Conservation (phyloP, 1,140 invertebrate species). For the Chelonus insularis region DNA sequence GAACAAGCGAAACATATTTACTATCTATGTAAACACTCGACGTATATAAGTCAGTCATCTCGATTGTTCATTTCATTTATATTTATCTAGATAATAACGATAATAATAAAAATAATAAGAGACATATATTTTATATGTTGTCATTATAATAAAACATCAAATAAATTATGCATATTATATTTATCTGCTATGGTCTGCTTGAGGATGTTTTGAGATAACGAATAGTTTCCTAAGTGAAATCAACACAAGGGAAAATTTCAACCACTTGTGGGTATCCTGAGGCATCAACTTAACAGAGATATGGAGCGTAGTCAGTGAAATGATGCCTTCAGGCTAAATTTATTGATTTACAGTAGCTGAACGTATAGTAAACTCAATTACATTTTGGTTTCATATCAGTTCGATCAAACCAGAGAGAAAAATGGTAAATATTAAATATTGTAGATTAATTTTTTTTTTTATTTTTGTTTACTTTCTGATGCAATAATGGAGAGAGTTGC, state of each 20-base stretch:
- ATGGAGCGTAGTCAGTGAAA: background rate
- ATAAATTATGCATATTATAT: no score
- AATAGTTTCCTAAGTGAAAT: background rate
- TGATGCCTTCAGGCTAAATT: background rate
- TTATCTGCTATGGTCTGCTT: background rate
- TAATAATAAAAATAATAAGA: no score
- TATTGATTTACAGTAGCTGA: background rate
- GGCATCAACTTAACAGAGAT: background rate
- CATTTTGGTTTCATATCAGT: background rate
- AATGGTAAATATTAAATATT: background rate
- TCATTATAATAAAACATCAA: no score
- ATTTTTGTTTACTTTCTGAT: background rate
- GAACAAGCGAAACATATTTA: no score
- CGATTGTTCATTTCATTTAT: no score
- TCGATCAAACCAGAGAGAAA: background rate
- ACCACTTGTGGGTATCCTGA: constrained; percentile 1
- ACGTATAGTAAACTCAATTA: background rate
- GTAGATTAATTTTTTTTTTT: background rate
- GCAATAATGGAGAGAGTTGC: background rate
- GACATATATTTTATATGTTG: no score
- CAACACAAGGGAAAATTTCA: background rate
- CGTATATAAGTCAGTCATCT: no score
- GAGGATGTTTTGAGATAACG: background rate
- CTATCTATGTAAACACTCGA: no score
- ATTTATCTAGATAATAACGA: no score